Conservation (phyloP, 2,113 vertebrate genomes). For the Gymnobelideus leadbeateri region DNA sequence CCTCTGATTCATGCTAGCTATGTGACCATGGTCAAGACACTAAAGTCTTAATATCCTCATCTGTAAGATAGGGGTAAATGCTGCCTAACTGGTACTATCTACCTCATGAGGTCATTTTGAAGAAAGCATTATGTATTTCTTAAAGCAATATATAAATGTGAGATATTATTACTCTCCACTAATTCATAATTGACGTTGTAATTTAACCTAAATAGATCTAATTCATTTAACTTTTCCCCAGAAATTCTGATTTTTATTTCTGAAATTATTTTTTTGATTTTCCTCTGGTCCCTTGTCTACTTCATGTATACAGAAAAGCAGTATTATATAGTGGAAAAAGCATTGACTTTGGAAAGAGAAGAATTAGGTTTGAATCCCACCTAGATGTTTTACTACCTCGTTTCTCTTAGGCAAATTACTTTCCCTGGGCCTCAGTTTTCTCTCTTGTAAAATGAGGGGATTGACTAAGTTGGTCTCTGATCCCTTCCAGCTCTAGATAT, state of each 20-base stretch:
- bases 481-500: not conserved
- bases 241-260: conserved; percentile 60
- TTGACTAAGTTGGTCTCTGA: not conserved
- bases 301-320: conserved; percentile 49
- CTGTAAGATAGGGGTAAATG: not conserved
- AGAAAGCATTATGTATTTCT: not conserved
- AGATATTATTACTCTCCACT: not conserved
- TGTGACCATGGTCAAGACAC: not conserved
- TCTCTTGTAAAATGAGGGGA: not conserved
- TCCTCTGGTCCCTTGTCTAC: conserved; percentile 57
- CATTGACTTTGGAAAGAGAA: not conserved
- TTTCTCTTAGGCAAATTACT: not conserved
- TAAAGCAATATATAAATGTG: not conserved
- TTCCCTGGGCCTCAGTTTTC: not conserved
- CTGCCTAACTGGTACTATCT: not conserved
- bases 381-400: not conserved
- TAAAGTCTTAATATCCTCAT: not conserved
- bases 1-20: not conserved
- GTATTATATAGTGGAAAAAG: not conserved
- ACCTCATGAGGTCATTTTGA: not conserved
- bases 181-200: not conserved
- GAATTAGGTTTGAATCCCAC: not conserved
- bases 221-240: conserved; percentile 69
- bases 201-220: conserved; percentile 59
- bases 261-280: conserved; percentile 52